Conservation (phyloP, 1,140 invertebrate species). For the Wiebesia pumilae region DNA sequence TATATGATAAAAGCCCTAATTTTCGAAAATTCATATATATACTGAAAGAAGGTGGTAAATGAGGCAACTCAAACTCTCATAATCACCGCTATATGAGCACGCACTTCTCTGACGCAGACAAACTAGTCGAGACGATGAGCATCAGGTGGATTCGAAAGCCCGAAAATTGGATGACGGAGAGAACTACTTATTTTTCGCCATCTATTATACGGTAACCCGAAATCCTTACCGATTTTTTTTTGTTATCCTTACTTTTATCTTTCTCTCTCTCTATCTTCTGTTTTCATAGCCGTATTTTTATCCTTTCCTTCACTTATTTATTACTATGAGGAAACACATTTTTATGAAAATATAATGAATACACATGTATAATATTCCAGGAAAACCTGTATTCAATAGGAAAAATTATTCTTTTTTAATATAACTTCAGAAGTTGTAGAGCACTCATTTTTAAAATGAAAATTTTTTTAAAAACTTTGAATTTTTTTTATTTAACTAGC, state of each 20-base stretch:
- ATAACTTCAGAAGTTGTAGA: too few relatives aligned
- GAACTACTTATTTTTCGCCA: slow-evolving; percentile 42
- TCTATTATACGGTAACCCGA: slow-evolving; percentile 36
- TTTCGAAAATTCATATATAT: slow-evolving; percentile 16
- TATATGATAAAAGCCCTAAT: not conserved
- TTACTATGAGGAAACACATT: slow-evolving; percentile 2
- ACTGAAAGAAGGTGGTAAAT: not conserved
- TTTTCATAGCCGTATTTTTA: not conserved
- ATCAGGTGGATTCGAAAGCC: slow-evolving; percentile 46
- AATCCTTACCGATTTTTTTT: slow-evolving; percentile 27
- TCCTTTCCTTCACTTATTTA: not conserved
- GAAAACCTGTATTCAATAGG: too few relatives aligned
- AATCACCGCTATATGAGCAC: not conserved
- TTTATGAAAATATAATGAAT: slow-evolving; percentile 18
- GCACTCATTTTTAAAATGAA: not conserved
- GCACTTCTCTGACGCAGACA: not conserved
- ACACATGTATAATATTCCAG: not conserved
- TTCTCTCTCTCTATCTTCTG: not conserved
- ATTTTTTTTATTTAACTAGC: too few relatives aligned
- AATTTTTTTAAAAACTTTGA: not conserved
- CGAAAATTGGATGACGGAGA: slow-evolving; percentile 44
- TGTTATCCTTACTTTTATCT: slow-evolving; percentile 21
- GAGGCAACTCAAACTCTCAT: not conserved
- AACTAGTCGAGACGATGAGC: not conserved
- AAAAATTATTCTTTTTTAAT: too few relatives aligned